Evolutionary conservation across 2,113 vertebrate species (phyloP).

Genomic region (Verasper variegatus): DNA sequence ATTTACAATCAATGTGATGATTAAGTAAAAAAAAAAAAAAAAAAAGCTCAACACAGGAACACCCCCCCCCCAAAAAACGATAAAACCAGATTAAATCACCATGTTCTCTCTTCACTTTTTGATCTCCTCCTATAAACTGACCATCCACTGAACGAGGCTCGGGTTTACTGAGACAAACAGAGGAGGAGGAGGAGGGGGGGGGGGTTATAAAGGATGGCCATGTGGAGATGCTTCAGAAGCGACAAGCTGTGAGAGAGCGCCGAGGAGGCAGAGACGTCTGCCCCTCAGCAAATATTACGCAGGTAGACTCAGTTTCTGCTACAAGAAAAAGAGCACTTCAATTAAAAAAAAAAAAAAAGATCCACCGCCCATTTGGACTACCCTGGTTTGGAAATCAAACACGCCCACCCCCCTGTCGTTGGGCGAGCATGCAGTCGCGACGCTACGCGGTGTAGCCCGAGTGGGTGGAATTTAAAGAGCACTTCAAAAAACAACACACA

Average conservation of each 20-base stretch:
- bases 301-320: constrained; percentile 43
- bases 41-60: constrained; percentile 34
- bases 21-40: constrained; percentile 21
- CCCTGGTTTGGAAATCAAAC: constrained; percentile 38
- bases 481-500: constrained; percentile 65
- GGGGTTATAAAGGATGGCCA: constrained; percentile 1
- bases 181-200: constrained; percentile 9
- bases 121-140: constrained; percentile 31
- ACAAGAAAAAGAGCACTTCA: constrained; percentile 69
- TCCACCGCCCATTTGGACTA: constrained; percentile 15
- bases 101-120: constrained; percentile 59
- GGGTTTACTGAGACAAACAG: constrained; percentile 36
- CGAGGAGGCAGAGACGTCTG: background rate
- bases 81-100: constrained; percentile 31
- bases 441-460: constrained; percentile 18
- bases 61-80: constrained; percentile 21
- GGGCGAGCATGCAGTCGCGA: constrained; percentile 46
- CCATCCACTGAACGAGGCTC: constrained; percentile 1
- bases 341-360: background rate
- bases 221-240: constrained; percentile 18
- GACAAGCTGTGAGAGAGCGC: background rate
- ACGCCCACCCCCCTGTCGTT: constrained; percentile 6
- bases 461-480: constrained; percentile 57
- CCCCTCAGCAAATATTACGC: background rate
- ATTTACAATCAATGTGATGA: constrained; percentile 69